Percentiles rank a stretch among this genome's conserved stretches.
phyloP scores from a whole-genome alignment of 2,888 invertebrate species.

The Rhingia campestris region DNA sequence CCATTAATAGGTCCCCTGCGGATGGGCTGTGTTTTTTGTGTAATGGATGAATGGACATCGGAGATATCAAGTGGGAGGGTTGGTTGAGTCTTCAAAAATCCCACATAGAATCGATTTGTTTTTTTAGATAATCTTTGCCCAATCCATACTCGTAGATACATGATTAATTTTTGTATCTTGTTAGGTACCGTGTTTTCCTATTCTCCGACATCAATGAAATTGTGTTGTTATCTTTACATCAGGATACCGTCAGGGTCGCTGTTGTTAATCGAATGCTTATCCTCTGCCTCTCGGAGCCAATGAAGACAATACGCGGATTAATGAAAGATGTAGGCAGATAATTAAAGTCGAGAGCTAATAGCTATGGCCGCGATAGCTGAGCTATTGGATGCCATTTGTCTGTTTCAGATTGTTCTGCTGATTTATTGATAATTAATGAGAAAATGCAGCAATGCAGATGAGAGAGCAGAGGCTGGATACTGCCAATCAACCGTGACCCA shows the following conservation, averaged over 20 bases:
- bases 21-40: constrained; percentile 17
- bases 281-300: background rate
- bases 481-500: constrained; percentile 39
- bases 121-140: background rate
- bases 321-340: constrained; percentile 31
- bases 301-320: background rate
- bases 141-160: constrained; percentile 16
- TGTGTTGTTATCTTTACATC: background rate
- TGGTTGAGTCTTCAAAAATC: background rate
- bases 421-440: constrained; percentile 46
- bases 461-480: background rate
- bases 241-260: constrained; percentile 10
- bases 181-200: constrained; percentile 18
- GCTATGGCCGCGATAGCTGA: constrained; percentile 25
- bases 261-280: constrained; percentile 40
- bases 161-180: constrained; percentile 29
- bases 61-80: no score
- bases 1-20: constrained; percentile 67
- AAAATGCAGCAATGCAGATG: constrained; percentile 43
- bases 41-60: constrained; percentile 23
- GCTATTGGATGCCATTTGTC: constrained; percentile 40
- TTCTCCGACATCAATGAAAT: constrained; percentile 30
- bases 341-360: constrained; percentile 46
- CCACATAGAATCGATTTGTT: constrained; percentile 31
- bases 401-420: constrained; percentile 16